Conservation (phyloP, 2,888 invertebrate genomes). For the Drosophila putrida region DNA sequence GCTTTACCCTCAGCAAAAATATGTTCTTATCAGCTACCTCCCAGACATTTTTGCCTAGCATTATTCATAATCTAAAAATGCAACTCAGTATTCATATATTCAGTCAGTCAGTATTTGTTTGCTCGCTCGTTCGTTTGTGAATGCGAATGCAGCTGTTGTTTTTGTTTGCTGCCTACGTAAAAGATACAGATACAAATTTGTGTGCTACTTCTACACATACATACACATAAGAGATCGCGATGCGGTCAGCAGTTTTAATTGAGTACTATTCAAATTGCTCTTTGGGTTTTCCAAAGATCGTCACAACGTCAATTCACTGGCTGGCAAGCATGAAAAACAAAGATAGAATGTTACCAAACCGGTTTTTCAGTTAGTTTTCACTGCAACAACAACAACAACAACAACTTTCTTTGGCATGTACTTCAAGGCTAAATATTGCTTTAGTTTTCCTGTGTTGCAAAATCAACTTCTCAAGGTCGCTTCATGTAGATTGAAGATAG, state of each 20-base stretch:
- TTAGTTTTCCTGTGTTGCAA: constrained; percentile 36
- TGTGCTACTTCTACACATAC: constrained; percentile 10
- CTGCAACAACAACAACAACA: constrained; percentile 35
- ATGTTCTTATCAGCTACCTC: constrained; percentile 26
- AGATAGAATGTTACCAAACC: constrained; percentile 51
- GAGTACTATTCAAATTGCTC: constrained; percentile 48
- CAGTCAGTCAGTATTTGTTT: constrained; percentile 17
- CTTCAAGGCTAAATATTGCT: constrained; percentile 56
- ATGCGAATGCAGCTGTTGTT: constrained; percentile 20
- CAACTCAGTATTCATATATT: constrained; percentile 41
- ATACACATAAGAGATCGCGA: background rate
- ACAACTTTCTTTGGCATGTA: constrained; percentile 55
- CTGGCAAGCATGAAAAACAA: constrained; percentile 25
- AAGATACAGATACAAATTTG: constrained; percentile 26
- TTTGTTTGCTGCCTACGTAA: constrained; percentile 14
- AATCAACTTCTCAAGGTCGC: constrained; percentile 46
- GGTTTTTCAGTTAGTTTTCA: constrained; percentile 58
- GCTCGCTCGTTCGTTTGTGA: constrained; percentile 13
- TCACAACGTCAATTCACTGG: constrained; percentile 39
- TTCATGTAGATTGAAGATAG: background rate
- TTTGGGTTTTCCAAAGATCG: constrained; percentile 39
- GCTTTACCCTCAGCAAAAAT: constrained; percentile 3
- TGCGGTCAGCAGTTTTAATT: constrained; percentile 45
- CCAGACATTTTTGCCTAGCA: constrained; percentile 6
- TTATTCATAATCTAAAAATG: constrained; percentile 62